These are phyloP conservation scores for Lasiurus borealis DNA, from an alignment of 2,113 vertebrate genomes.

Conservation along the genomic window DNA sequence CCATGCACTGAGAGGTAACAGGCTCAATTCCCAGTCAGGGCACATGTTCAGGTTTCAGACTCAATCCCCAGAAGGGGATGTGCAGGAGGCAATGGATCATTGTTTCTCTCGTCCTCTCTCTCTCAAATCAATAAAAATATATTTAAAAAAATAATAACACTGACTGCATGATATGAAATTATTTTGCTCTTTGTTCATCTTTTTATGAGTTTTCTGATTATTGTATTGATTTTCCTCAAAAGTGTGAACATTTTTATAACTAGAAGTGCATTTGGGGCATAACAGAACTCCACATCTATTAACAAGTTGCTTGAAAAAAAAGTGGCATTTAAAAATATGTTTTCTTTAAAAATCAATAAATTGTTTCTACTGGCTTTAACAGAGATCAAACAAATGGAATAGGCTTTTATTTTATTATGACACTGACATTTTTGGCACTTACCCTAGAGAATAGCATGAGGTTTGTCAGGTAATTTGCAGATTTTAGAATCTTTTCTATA, in stretches of 20 bases:
- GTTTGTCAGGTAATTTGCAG: constrained; percentile 51
- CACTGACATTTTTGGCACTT: constrained; percentile 68
- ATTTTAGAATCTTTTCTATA: constrained; percentile 56
- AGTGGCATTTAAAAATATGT: constrained; percentile 60
- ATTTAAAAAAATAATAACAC: background rate
- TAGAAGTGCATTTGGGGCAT: background rate
- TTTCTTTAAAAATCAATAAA: constrained; percentile 77
- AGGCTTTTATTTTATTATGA: constrained; percentile 70
- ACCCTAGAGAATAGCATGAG: constrained; percentile 53
- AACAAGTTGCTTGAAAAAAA: constrained; percentile 37
- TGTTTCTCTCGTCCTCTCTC: too few species aligned
- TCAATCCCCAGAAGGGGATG: too few species aligned
- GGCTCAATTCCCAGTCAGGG: too few species aligned
- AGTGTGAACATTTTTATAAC: constrained; percentile 66
- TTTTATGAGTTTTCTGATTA: constrained; percentile 68
- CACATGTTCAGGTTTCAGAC: too few species aligned
- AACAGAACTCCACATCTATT: constrained; percentile 33
- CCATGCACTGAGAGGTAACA: too few species aligned
- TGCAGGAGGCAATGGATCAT: too few species aligned
- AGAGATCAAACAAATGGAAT: constrained; percentile 73
- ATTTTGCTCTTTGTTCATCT: constrained; percentile 49
- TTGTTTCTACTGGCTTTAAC: constrained; percentile 69
- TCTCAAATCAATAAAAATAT: too few species aligned
- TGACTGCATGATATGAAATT: background rate
- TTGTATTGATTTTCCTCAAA: constrained; percentile 72